phyloP scores from a whole-genome alignment of 1,140 invertebrate species.

The Platyscapa corneri region DNA sequence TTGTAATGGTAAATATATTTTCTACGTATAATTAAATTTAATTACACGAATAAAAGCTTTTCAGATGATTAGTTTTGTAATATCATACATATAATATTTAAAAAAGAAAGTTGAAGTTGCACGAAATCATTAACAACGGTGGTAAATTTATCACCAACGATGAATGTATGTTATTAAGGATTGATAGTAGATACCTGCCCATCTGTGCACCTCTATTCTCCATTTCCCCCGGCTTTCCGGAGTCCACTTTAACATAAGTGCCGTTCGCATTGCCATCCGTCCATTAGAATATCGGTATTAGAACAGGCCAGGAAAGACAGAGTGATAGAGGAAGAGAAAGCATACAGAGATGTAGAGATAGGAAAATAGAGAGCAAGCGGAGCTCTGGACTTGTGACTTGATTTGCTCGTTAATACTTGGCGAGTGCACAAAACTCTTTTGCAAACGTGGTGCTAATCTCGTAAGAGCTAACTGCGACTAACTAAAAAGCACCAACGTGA shows the following conservation, averaged over 20 bases:
- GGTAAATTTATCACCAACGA: no score
- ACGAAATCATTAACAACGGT: no score
- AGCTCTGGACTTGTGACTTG: neutral
- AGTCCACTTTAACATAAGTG: neutral
- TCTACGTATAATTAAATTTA: no score
- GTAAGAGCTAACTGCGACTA: neutral
- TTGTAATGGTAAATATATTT: no score
- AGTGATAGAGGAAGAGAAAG: constrained; percentile 3
- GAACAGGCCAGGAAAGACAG: neutral
- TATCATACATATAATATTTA: no score
- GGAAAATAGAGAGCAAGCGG: constrained; percentile 1
- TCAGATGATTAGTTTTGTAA: no score
- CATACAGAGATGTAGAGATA: neutral
- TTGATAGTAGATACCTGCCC: no score
- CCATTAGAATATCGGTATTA: neutral
- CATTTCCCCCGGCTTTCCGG: no score
- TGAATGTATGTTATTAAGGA: no score
- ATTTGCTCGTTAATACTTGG: constrained; percentile 27
- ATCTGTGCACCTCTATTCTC: no score
- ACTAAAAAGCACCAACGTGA: neutral
- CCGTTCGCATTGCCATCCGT: neutral
- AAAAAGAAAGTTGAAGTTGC: no score
- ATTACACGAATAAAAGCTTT: no score
- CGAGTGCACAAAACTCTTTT: constrained; percentile 14
- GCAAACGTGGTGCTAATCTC: constrained; percentile 33